phyloP scores from a whole-genome alignment of 2,888 invertebrate species.

The Timema podura region DNA sequence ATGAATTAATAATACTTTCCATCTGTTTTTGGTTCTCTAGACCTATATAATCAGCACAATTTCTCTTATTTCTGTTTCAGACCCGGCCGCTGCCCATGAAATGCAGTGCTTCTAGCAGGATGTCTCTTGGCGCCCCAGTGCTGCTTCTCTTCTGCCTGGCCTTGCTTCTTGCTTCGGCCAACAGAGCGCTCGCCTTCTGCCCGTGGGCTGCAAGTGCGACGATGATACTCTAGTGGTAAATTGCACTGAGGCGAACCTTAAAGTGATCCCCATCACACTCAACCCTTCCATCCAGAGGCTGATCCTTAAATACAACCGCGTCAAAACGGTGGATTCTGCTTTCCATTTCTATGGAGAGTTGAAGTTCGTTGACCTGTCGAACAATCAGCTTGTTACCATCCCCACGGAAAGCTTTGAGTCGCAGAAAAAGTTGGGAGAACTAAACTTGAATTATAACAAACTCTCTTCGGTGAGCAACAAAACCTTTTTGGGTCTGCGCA shows the following conservation, averaged over 20 bases:
- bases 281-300: conserved; percentile 86
- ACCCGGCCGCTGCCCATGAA: conserved; percentile 13
- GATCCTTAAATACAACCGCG: conserved; percentile 75
- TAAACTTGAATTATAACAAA: conserved; percentile 81
- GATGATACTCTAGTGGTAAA: conserved; percentile 83
- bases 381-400: conserved; percentile 78
- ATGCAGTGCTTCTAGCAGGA: conserved; percentile 19
- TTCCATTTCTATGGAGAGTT: conserved; percentile 85
- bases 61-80: conserved; percentile 14
- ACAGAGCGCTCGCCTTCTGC: conserved; percentile 66
- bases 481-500: conserved; percentile 74
- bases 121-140: conserved; percentile 13
- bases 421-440: conserved; percentile 75
- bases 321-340: conserved; percentile 78
- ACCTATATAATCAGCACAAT: neutral
- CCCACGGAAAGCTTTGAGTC: conserved; percentile 73
- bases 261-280: conserved; percentile 84
- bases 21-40: no score
- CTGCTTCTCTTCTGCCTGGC: conserved; percentile 16
- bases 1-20: no score
- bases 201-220: conserved; percentile 84
- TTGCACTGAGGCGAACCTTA: conserved; percentile 80
- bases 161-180: conserved; percentile 40
- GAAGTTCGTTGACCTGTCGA: conserved; percentile 79
- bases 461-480: conserved; percentile 73